A percentile compares a stretch with the other conserved stretches of the same genome.
phyloP scores from a whole-genome alignment of 2,888 invertebrate genomes.

The Ochlodes sylvanus region DNA sequence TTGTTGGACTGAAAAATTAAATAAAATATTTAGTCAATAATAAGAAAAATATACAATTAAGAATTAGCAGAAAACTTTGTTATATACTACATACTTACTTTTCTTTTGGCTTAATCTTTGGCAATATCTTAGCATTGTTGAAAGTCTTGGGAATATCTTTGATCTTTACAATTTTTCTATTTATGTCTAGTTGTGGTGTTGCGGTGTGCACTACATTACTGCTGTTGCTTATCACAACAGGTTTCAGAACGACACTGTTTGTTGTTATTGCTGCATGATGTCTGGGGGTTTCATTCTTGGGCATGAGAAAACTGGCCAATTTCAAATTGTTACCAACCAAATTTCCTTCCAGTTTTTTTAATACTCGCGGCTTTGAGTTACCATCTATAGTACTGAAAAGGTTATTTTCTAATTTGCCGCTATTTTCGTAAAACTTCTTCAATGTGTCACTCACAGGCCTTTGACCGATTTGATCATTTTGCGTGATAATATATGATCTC shows the following conservation, averaged over 20 bases:
- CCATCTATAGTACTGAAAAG: constrained; percentile 55
- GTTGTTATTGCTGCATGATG: constrained; percentile 42
- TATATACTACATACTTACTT: constrained; percentile 57
- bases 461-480: constrained; percentile 56
- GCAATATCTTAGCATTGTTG: constrained; percentile 59
- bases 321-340: constrained; percentile 72
- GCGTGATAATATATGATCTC: constrained; percentile 66
- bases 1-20: constrained; percentile 54
- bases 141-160: constrained; percentile 60
- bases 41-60: neutral
- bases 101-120: constrained; percentile 79
- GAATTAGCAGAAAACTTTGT: too few species aligned
- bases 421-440: constrained; percentile 79
- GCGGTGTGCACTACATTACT: constrained; percentile 52
- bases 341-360: constrained; percentile 62
- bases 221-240: constrained; percentile 54
- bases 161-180: constrained; percentile 73
- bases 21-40: neutral
- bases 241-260: constrained; percentile 58
- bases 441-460: constrained; percentile 74
- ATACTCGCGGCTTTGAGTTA: constrained; percentile 56
- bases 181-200: constrained; percentile 64
- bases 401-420: constrained; percentile 74
- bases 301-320: constrained; percentile 72
- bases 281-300: constrained; percentile 63